Conservation (phyloP, 2,888 invertebrate genomes). For the Dicyrtoma fusca region DNA sequence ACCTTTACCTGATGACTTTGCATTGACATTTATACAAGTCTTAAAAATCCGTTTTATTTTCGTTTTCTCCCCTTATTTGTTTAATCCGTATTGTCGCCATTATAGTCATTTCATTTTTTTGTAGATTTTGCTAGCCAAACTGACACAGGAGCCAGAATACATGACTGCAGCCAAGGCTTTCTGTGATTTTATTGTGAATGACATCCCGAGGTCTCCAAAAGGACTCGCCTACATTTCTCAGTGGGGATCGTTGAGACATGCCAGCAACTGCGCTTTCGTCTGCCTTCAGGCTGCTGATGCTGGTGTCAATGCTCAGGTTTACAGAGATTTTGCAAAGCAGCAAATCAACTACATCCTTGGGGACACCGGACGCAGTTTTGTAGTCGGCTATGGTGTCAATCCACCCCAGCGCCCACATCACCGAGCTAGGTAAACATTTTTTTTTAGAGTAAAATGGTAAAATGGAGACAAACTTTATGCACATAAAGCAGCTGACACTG, state of each 20-base stretch:
- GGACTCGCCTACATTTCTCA: conserved; percentile 65
- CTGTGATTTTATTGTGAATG: conserved; percentile 63
- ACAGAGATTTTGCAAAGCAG: conserved; percentile 63
- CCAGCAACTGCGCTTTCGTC: conserved; percentile 65
- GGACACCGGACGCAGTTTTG: conserved; percentile 63
- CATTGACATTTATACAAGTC: too few species aligned
- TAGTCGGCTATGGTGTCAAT: conserved; percentile 65
- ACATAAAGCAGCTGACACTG: too few species aligned
- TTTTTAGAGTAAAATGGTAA: conserved; percentile 1
- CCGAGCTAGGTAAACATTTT: conserved; percentile 64
- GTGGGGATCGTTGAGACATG: conserved; percentile 64
- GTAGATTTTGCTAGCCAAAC: conserved; percentile 63
- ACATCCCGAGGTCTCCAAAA: conserved; percentile 63
- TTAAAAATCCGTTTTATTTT: too few species aligned
- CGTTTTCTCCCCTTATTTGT: too few species aligned
- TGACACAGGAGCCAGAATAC: conserved; percentile 61
- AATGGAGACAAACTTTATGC: not conserved
- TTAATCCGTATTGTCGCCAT: too few species aligned
- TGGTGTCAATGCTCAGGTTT: conserved; percentile 59
- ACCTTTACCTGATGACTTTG: too few species aligned
- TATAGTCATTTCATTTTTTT: too few species aligned
- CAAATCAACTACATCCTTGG: conserved; percentile 66
- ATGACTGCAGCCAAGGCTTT: conserved; percentile 61
- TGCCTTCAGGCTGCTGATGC: conserved; percentile 63
- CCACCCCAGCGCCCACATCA: conserved; percentile 65